Evolutionary conservation across 2,113 vertebrate genomes (phyloP), one percentile per base, ranked within the genome.

Genomic region (Prunella fulvescens): DNA sequence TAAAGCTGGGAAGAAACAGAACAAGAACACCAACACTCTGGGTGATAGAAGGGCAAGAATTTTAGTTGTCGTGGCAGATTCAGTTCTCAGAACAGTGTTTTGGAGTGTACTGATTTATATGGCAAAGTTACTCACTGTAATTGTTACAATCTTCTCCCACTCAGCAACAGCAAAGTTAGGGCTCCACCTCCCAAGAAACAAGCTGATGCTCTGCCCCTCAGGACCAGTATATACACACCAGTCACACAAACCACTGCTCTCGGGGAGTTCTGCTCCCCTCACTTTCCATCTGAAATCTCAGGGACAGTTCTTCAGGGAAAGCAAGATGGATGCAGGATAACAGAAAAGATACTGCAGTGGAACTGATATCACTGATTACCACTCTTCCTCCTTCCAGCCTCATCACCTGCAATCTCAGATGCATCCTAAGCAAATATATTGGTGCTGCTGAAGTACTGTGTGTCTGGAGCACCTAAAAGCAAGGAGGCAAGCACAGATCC

Each of bases 141-240:
- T 48, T 90, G 22, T 61, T 79, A 88, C 1, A 81, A 40, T 78
- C 85, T 85, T 92, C 78, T 93, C 51, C 33, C 62, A 90, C 64
- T 69, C 54, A 83, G 47, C 37, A 94, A 85, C 40, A 85, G 61
- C 62, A 62, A 92, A 93, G 74, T 80, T 92, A 95, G 56, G 51
- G 90, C 92, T 96, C 94, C 94, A 96, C 62, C 93, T 66, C 90
- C 78, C 93, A 92, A 94, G 78, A 90, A 92, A 88, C 50, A 90
- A 90, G 87, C 6, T 80, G 90, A 82, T 0, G 8, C 28, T 86
- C 67, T 90, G 58, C 71, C 81, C 82, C 44, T 69, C 45, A 76
- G 19, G 57, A 65, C 65, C 64, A 81, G 14, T 20, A 37, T 17
- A 42, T 0, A 23, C 1, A 0, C 24, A 67, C 26, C 42, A 93